Base-by-base conservation (phyloP, 2,113 vertebrate species). In the Phalacrocorax aristotelis region DNA sequence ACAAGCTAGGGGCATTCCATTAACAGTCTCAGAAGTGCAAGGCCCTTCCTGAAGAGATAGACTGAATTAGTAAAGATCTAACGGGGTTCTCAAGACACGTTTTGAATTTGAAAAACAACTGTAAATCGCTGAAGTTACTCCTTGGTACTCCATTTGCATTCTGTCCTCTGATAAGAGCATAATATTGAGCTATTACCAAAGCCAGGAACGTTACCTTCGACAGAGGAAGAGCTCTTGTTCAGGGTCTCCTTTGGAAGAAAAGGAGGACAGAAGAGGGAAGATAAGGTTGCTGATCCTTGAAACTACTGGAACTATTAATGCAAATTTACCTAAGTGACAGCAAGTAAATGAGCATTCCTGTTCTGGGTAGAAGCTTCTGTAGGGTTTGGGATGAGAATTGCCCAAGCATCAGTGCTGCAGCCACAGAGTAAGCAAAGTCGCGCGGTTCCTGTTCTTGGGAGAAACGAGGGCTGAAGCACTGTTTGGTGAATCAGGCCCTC, bases 1-100 rank as follows among this genome's bases (percentile, higher is more conserved):
- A 58, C 72, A 84, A 95, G 70, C 81, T 61, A 65, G 62, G 57
- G 72, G 49, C 70, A 91, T 87, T 89, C 82, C 49, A 80, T 90
- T 95, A 95, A 57, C 30, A 42, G 75, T 20, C 71, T 93, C n/a
- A 86, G 54, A 90, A 92, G 40, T 51, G 54, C 83, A 88, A 80
- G 76, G 62, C 23, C 76, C 54, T 90, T 92, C 7, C 0, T 80
- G 83, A 87, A 92, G 55, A 80, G 88, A 88, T 52, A 90, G 16
- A 40, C 21, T 83, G 58, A 95, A 95, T 93, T 90, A 95, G 70
- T 79, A 88, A 96, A 88, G 62, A 93, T 60, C 62, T 86, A 83
- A 86, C 40, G 36, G 52, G 54, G 16, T 49, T 83, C 58, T 93
- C 58, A 36, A 75, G 44, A 69, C 20, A 27, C 46, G 40, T 44